A percentile compares a stretch with the other conserved stretches of the same genome.
phyloP scores from a whole-genome alignment of 2,797 vertebrate genomes.

The Diplodus puntazzo region DNA sequence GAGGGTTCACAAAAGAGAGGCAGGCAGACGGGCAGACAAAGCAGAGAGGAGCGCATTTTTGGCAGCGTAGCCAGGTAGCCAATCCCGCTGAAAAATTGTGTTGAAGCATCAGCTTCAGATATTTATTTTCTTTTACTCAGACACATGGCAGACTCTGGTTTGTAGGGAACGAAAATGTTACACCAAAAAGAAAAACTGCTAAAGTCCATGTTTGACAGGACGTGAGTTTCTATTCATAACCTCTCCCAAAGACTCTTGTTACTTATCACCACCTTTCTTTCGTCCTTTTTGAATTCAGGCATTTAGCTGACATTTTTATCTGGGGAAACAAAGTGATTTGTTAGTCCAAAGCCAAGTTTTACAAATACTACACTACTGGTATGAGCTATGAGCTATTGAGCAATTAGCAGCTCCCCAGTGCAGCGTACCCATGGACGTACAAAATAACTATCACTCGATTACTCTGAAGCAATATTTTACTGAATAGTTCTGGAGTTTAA shows the following conservation, averaged over 20 bases:
- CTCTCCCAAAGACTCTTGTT: constrained; percentile 2
- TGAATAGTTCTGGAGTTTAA: neutral
- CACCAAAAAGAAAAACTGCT: constrained; percentile 1
- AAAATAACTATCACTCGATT: neutral
- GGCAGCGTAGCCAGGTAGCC: constrained; percentile 36
- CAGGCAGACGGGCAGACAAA: constrained; percentile 29
- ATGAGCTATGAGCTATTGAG: too few species aligned
- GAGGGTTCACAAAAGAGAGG: constrained; percentile 36
- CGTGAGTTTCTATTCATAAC: constrained; percentile 25
- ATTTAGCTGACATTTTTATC: constrained; percentile 22
- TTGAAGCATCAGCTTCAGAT: constrained; percentile 43
- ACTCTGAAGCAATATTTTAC: neutral
- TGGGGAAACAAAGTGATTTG: constrained; percentile 16
- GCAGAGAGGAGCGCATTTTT: constrained; percentile 28
- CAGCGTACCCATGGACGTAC: neutral
- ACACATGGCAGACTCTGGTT: constrained; percentile 20
- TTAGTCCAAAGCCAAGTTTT: constrained; percentile 6
- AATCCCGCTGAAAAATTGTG: constrained; percentile 19
- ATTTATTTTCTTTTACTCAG: constrained; percentile 42
- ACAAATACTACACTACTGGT: neutral
- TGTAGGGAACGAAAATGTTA: constrained; percentile 22
- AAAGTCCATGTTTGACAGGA: constrained; percentile 33
- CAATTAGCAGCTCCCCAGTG: neutral
- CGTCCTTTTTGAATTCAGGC: constrained; percentile 7
- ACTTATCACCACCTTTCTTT: constrained; percentile 9